These are phyloP conservation scores for Eclectus roratus DNA, from an alignment of 2,113 vertebrate genomes.

Conservation along the genomic window DNA sequence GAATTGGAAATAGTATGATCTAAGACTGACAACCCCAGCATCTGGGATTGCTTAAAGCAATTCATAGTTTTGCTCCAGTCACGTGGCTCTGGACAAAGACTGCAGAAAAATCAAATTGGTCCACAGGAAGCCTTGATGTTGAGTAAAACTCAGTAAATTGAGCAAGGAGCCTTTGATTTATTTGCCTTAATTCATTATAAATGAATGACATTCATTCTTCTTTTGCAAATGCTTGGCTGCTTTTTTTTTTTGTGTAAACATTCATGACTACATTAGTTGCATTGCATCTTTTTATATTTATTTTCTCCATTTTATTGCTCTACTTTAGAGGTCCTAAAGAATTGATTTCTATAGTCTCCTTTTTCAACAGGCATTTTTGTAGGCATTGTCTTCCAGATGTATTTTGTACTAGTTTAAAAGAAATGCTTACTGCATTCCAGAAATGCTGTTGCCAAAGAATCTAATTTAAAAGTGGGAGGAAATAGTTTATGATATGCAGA, in stretches of 20 bases:
- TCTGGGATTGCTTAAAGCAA: conserved; percentile 76
- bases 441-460: conserved; percentile 8
- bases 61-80: conserved; percentile 66
- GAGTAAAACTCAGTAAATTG: conserved; percentile 21
- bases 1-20: conserved; percentile 54
- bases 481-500: background rate
- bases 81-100: conserved; percentile 65
- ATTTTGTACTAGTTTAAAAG: conserved; percentile 15
- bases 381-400: conserved; percentile 28
- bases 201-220: conserved; percentile 34
- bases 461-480: background rate
- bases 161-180: conserved; percentile 20
- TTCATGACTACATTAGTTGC: conserved; percentile 40
- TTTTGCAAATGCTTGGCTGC: conserved; percentile 34
- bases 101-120: conserved; percentile 52
- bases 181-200: conserved; percentile 15
- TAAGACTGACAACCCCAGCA: conserved; percentile 70
- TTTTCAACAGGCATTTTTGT: conserved; percentile 6
- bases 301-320: conserved; percentile 44
- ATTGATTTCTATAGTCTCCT: conserved; percentile 17
- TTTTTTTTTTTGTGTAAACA: conserved; percentile 49
- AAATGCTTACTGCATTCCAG: background rate
- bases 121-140: conserved; percentile 32
- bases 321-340: conserved; percentile 41
- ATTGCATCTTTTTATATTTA: conserved; percentile 33